Conservation (phyloP, 1,140 invertebrate genomes). For the Temnothorax nylanderi region DNA sequence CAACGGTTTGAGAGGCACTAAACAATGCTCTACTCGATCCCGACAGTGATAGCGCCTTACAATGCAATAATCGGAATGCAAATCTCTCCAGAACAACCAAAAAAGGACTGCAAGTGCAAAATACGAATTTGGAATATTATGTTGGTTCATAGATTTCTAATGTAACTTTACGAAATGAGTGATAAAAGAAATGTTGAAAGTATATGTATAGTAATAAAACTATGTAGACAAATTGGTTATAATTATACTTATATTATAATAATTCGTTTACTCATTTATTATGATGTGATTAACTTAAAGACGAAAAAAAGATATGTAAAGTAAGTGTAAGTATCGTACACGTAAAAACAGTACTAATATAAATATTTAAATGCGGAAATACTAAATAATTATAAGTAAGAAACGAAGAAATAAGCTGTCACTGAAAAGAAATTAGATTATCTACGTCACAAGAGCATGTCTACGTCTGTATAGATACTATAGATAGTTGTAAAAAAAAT, state of each 20-base stretch:
- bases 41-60: neutral
- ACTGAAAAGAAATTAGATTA: neutral
- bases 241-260: no score
- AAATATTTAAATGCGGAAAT: neutral
- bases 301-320: no score
- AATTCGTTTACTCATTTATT: no score
- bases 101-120: neutral
- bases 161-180: neutral
- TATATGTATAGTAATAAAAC: neutral
- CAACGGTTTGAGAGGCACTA: neutral
- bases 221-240: neutral
- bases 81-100: neutral
- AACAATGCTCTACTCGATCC: conserved; percentile 10
- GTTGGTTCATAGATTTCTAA: neutral
- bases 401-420: neutral
- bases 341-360: neutral
- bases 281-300: no score
- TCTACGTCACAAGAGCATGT: neutral
- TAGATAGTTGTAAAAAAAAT: neutral
- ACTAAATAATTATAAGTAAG: neutral
- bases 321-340: no score
- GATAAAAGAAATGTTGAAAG: neutral
- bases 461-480: neutral
- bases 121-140: neutral
- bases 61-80: neutral